phyloP scores from a whole-genome alignment of 2,888 invertebrate genomes.

The Malthinus seriepunctatus region DNA sequence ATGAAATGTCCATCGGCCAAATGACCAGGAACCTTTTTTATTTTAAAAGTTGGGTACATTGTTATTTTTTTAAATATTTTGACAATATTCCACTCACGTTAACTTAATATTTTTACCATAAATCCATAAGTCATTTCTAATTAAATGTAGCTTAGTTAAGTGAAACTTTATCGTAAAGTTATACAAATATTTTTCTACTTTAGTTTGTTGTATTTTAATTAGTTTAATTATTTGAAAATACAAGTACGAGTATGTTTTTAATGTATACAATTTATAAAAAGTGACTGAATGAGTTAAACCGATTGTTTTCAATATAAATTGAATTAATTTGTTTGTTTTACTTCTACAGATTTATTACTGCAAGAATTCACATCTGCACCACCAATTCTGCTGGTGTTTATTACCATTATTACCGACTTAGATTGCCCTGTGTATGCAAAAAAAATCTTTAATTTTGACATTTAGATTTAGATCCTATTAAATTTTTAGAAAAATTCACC shows the following conservation, averaged over 20 bases:
- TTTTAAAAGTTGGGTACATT: too few species aligned
- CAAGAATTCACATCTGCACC: neutral
- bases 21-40: too few species aligned
- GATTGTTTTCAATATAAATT: conserved; percentile 22
- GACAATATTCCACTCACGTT: conserved; percentile 13
- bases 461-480: too few species aligned
- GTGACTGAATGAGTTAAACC: conserved; percentile 19
- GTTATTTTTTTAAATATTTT: too few species aligned
- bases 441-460: too few species aligned
- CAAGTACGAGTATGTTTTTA: conserved; percentile 11
- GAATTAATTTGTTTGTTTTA: neutral
- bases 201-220: conserved; percentile 13
- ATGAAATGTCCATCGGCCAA: too few species aligned
- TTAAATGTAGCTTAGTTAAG: conserved; percentile 15
- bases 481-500: too few species aligned
- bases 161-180: conserved; percentile 9
- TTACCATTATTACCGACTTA: too few species aligned
- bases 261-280: conserved; percentile 10
- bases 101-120: conserved; percentile 17
- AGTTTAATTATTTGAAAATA: conserved; percentile 13
- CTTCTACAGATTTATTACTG: neutral
- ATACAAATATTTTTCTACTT: conserved; percentile 20
- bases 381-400: too few species aligned
- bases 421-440: too few species aligned
- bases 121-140: conserved; percentile 21